Conservation (phyloP, 1,140 invertebrate genomes). For the Sarcophaga bullata region DNA sequence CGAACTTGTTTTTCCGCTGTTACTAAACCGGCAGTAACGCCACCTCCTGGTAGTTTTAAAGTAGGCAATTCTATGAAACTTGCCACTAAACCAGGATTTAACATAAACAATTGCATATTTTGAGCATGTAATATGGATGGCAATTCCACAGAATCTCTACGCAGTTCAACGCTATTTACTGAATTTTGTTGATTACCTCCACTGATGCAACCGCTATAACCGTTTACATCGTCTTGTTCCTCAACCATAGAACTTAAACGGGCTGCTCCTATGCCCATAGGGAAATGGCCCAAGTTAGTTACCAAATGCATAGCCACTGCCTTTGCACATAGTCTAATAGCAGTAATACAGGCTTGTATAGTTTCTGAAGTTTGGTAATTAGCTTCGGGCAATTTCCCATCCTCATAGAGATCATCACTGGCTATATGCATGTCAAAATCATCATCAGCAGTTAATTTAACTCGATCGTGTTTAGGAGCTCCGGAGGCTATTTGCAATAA, state of each 20-base stretch:
- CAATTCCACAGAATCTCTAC: constrained; percentile 59
- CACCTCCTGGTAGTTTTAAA: constrained; percentile 83
- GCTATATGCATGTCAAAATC: constrained; percentile 79
- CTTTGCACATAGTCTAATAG: constrained; percentile 75
- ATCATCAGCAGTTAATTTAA: constrained; percentile 66
- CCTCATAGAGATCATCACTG: constrained; percentile 72
- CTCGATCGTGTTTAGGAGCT: constrained; percentile 59
- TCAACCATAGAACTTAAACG: constrained; percentile 81
- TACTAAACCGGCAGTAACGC: constrained; percentile 78
- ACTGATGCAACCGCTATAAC: constrained; percentile 18
- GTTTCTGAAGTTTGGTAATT: constrained; percentile 66
- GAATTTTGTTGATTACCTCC: constrained; percentile 29
- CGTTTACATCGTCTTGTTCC: constrained; percentile 86
- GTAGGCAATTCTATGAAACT: constrained; percentile 94
- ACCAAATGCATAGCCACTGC: constrained; percentile 83
- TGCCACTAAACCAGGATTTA: constrained; percentile 85
- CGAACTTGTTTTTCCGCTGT: constrained; percentile 80
- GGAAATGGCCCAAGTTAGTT: constrained; percentile 90
- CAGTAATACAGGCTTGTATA: constrained; percentile 66
- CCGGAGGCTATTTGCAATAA: constrained; percentile 67
- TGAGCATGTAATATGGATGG: constrained; percentile 75
- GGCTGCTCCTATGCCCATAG: constrained; percentile 86
- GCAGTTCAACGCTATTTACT: constrained; percentile 45
- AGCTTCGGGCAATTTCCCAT: constrained; percentile 61
- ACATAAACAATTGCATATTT: constrained; percentile 88